A percentile compares a stretch with the other conserved stretches of the same genome.
Evolutionary conservation across 2,113 vertebrate species (phyloP).

Genomic region (Hirundichthys speculiger): DNA sequence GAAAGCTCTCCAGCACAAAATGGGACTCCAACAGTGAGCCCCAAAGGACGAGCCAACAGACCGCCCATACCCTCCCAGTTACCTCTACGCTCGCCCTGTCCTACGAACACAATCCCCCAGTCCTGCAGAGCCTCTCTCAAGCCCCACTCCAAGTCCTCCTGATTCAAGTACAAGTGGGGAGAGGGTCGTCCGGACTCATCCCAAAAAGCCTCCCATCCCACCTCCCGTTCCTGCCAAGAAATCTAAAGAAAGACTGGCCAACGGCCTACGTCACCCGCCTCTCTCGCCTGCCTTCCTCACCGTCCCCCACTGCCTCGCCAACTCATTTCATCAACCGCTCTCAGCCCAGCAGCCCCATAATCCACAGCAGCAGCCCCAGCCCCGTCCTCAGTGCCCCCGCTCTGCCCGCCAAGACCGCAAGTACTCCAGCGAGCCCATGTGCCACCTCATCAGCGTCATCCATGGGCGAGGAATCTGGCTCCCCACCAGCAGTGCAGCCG

Average conservation of each 20-base stretch:
- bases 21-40: conserved; percentile 44
- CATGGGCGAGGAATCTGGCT: conserved; percentile 73
- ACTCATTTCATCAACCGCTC: conserved; percentile 78
- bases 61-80: conserved; percentile 70
- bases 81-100: conserved; percentile 49
- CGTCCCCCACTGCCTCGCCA: conserved; percentile 80
- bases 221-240: conserved; percentile 97
- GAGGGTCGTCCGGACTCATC: conserved; percentile 78
- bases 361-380: conserved; percentile 49
- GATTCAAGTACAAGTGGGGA: conserved; percentile 51
- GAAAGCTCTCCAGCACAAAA: conserved; percentile 18
- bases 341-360: conserved; percentile 66
- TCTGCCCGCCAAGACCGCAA: conserved; percentile 83
- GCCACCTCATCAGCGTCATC: conserved; percentile 73
- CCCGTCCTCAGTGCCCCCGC: conserved; percentile 74
- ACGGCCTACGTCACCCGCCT: conserved; percentile 85
- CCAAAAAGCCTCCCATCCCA: conserved; percentile 89
- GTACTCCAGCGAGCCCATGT: conserved; percentile 67
- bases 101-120: conserved; percentile 17
- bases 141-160: conserved; percentile 64
- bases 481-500: conserved; percentile 76
- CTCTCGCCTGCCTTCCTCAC: conserved; percentile 73
- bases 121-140: conserved; percentile 43
- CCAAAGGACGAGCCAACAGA: conserved; percentile 44
- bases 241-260: conserved; percentile 89